Evolutionary conservation across 2,888 invertebrate genomes (phyloP).

Genomic region (Mythimna pallens): DNA sequence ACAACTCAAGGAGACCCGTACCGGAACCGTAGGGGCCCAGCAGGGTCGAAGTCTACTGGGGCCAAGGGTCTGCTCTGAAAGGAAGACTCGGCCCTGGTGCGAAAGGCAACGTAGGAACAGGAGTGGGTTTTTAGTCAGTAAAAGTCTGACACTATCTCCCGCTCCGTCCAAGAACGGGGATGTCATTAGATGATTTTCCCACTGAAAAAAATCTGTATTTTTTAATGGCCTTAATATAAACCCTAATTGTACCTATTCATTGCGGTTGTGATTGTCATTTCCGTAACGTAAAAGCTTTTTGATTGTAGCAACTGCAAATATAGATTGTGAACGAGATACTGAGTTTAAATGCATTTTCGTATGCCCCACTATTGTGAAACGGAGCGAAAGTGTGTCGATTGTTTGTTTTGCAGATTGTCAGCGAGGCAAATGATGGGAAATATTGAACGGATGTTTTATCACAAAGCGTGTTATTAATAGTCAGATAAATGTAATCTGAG

Average conservation of each 20-base stretch:
- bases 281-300: slow-evolving; percentile 61
- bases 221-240: too few species aligned
- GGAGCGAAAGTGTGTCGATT: slow-evolving; percentile 48
- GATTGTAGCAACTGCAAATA: slow-evolving; percentile 61
- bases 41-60: too few species aligned
- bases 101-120: too few species aligned
- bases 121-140: too few species aligned
- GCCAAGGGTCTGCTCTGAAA: too few species aligned
- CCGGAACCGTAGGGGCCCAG: too few species aligned
- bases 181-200: too few species aligned
- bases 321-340: slow-evolving; percentile 48
- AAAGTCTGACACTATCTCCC: too few species aligned
- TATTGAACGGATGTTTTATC: slow-evolving; percentile 15
- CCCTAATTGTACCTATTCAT: slow-evolving; percentile 7
- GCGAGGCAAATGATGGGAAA: slow-evolving; percentile 31
- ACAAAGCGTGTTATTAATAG: neutral
- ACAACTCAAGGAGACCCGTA: too few species aligned
- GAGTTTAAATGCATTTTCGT: slow-evolving; percentile 52
- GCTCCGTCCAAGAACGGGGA: too few species aligned
- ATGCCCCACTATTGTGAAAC: slow-evolving; percentile 7
- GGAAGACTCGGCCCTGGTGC: too few species aligned
- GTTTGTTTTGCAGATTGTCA: slow-evolving; percentile 30
- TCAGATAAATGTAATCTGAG: neutral
- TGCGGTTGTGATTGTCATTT: slow-evolving; percentile 30
- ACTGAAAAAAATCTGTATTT: too few species aligned